A percentile compares a stretch with the other conserved stretches of the same genome.
phyloP scores from a whole-genome alignment of 2,797 vertebrate genomes.

The Sebastes kiyomatsui region DNA sequence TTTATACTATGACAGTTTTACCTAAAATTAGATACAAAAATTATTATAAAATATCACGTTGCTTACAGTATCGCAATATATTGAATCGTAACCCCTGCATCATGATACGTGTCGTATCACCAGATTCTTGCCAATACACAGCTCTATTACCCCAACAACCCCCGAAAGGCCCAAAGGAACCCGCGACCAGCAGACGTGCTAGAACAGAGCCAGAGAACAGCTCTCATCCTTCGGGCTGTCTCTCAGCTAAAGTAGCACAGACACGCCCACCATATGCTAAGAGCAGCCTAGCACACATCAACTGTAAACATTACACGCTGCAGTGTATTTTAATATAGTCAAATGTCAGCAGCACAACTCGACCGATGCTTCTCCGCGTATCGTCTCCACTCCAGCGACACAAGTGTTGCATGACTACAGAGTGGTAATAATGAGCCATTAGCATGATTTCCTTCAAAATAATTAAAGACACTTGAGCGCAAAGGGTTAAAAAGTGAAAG shows the following conservation, averaged over 20 bases:
- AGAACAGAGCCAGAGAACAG: conserved; percentile 62
- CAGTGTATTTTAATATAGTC: neutral
- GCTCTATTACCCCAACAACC: neutral
- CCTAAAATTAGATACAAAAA: too few relatives aligned
- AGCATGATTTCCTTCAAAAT: neutral
- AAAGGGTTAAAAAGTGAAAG: conserved; percentile 54
- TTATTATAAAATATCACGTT: too few relatives aligned
- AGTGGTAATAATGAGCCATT: neutral
- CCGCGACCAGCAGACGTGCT: conserved; percentile 59
- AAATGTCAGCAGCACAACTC: neutral
- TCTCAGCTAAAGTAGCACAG: conserved; percentile 66
- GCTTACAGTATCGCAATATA: too few relatives aligned
- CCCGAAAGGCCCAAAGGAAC: conserved; percentile 49
- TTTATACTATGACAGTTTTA: too few relatives aligned
- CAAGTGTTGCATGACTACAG: neutral
- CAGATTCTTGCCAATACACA: too few relatives aligned
- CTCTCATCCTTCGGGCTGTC: conserved; percentile 66
- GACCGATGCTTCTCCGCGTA: neutral
- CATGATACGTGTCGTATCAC: too few relatives aligned
- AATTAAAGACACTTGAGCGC: neutral
- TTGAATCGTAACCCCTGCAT: too few relatives aligned
- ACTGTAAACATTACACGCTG: conserved; percentile 31
- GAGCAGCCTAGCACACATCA: conserved; percentile 39
- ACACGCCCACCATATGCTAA: conserved; percentile 70
- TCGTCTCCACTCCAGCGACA: neutral